phyloP scores from a whole-genome alignment of 2,888 invertebrate genomes.

The Aphidius colemani region DNA sequence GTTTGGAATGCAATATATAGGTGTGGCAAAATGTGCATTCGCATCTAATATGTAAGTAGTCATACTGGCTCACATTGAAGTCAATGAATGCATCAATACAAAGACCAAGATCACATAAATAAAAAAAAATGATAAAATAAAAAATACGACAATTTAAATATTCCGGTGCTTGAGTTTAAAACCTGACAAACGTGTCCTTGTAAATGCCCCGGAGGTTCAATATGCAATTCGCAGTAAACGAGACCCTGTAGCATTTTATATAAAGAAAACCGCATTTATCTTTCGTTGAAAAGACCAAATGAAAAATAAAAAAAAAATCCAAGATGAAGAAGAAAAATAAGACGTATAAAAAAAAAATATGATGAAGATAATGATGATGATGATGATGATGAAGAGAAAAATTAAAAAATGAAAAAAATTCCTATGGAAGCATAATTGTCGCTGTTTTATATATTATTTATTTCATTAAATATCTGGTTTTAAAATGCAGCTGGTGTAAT shows the following conservation, averaged over 20 bases:
- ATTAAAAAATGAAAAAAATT: constrained; percentile 1
- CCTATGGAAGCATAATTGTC: neutral
- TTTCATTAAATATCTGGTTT: neutral
- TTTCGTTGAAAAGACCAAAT: neutral
- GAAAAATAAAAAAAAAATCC: constrained; percentile 7
- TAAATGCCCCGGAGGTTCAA: neutral
- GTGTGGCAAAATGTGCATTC: neutral
- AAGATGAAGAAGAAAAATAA: constrained; percentile 6
- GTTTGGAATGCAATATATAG: constrained; percentile 1
- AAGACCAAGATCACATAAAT: too few relatives aligned
- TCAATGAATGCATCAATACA: too few relatives aligned
- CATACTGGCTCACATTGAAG: neutral
- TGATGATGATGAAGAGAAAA: neutral
- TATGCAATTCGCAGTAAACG: too few relatives aligned
- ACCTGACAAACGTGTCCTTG: constrained; percentile 3
- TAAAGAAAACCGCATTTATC: neutral
- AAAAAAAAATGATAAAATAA: neutral
- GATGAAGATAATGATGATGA: constrained; percentile 7
- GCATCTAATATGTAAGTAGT: neutral
- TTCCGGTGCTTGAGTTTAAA: neutral
- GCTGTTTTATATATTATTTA: too few relatives aligned
- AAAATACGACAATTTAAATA: neutral
- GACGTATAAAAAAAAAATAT: neutral
- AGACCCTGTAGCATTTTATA: neutral
- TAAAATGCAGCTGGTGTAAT: neutral